Percentiles rank a stretch among this genome's conserved stretches.
Conservation (phyloP, 2,797 vertebrate species). For the Sciurus vulgaris region DNA sequence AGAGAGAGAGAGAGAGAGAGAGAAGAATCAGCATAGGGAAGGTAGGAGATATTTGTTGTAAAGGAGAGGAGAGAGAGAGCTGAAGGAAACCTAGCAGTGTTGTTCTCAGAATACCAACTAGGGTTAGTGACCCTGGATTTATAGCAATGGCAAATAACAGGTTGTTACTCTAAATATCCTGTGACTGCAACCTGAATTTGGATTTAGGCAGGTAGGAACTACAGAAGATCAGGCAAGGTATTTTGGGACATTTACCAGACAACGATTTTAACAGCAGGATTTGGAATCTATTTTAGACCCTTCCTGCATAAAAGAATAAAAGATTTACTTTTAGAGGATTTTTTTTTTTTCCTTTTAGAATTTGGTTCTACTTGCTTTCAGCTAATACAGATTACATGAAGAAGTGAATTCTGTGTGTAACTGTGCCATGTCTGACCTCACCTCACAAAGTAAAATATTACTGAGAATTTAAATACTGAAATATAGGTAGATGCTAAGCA, state of each 20-base stretch:
- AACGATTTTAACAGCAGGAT: conserved; percentile 4
- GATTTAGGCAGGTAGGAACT: background rate
- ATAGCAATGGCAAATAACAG: background rate
- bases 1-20: too few species aligned
- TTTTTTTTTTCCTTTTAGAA: background rate
- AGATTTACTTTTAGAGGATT: background rate
- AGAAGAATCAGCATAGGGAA: background rate
- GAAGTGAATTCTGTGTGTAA: background rate
- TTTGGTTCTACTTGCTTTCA: conserved; percentile 34
- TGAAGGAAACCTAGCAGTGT: background rate
- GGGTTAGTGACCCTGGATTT: background rate
- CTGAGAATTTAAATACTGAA: conserved; percentile 8
- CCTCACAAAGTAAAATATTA: conserved; percentile 31
- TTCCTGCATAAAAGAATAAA: background rate
- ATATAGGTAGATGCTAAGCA: background rate
- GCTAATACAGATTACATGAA: background rate
- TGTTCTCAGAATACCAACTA: background rate
- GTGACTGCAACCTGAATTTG: background rate
- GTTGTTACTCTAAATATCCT: background rate
- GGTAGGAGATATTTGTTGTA: background rate
- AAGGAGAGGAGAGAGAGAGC: background rate
- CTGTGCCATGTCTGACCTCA: background rate
- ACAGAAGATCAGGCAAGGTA: background rate
- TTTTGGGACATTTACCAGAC: background rate
- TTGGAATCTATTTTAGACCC: background rate